Evolutionary conservation across 2,888 invertebrate species (phyloP), one percentile per base, ranked within the genome.

Genomic region (Agonopterix arenella): DNA sequence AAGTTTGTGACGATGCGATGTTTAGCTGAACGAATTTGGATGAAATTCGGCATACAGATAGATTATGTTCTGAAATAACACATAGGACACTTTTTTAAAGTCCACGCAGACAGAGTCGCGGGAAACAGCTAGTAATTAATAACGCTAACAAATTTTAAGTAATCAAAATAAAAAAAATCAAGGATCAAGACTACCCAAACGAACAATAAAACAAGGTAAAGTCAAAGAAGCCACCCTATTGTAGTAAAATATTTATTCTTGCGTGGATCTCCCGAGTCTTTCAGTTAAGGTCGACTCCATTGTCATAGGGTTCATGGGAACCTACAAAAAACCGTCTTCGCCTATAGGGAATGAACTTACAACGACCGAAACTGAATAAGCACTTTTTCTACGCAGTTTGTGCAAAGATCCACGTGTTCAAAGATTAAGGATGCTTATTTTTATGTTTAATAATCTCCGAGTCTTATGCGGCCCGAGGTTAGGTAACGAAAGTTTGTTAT

Each of bases 231-330:
- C 82, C 71, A 80, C 80, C 80, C 88, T 73, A 88, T 89, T 88
- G 89, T 88, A 77, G 70, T 65, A 66, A 68, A 80, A 85, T 89
- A 88, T 88, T 88, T 89, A 88, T 89, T 86, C 88, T 85, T 84
- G 85, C 80, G 79, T 80, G 77, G 84, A 84, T 88, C 82, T 79
- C 69, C 64, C 57, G 55, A 69, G 75, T 79, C 84, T 84, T 84
- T 83, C 80, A 78, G 80, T 71, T 28, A 77, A 84, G 89, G 86
- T 86, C 85, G 85, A 28, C 57, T 60, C 82, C 68, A 78, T 89
- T 88, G 88, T 89, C 78, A 50, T 71, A 72, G 80, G 83, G 89
- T 88, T 88, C 88, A 88, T 88, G 88, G 88, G 88, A 88, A 89
- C 80, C 62, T 56, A 78, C 85, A 88, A 89, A 89, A 89, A 89